phyloP scores from a whole-genome alignment of 23 tunicate genomes.

The Ciona savignyi region DNA sequence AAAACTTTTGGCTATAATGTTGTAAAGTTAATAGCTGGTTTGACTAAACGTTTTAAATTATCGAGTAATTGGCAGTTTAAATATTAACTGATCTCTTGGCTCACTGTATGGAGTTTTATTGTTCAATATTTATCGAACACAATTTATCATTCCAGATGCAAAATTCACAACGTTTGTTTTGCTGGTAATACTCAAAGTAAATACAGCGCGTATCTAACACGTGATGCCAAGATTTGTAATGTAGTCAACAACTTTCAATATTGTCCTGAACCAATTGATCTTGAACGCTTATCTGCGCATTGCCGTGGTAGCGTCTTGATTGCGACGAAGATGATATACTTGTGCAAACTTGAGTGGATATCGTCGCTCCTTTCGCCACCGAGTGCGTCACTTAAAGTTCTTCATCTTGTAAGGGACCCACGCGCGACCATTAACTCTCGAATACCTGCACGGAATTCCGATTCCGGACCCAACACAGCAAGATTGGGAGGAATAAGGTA shows the following conservation, averaged over 20 bases:
- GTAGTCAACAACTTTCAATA: background rate
- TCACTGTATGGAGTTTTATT: too few species aligned
- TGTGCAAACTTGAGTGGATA: constrained; percentile 15
- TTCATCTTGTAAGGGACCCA: constrained; percentile 28
- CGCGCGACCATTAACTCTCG: constrained; percentile 13
- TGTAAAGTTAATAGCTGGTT: too few species aligned
- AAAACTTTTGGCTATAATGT: too few species aligned
- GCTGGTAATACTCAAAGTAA: background rate
- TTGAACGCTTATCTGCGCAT: background rate
- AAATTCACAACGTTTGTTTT: constrained; percentile 12
- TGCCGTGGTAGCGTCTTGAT: constrained; percentile 19
- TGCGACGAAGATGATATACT: constrained; percentile 29
- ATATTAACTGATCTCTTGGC: too few species aligned
- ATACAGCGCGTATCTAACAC: constrained; percentile 12
- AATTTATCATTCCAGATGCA: constrained; percentile 14
- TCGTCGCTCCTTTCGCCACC: constrained; percentile 3
- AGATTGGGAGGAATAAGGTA: background rate
- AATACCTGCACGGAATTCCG: background rate
- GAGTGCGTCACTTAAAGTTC: constrained; percentile 6
- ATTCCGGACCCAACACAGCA: background rate
- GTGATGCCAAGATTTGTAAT: constrained; percentile 28
- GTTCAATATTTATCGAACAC: background rate
- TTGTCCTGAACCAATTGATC: constrained; percentile 24
- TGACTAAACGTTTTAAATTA: too few species aligned
- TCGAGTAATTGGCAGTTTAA: too few species aligned